Conservation (phyloP, 2,888 invertebrate genomes). For the Anoncus sp. region DNA sequence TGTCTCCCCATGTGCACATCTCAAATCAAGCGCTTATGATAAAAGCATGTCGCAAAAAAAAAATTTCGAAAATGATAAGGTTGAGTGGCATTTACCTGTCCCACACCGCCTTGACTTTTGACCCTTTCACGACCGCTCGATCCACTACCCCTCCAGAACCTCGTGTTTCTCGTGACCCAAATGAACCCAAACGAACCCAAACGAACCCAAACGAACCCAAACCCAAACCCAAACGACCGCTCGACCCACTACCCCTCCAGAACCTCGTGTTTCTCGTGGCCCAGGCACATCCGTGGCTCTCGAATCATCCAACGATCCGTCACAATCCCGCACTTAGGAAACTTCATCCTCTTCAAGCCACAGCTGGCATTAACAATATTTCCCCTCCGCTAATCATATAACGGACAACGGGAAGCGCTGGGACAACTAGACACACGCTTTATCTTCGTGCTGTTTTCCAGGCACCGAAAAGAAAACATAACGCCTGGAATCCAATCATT, state of each 20-base stretch:
- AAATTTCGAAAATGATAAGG: background rate
- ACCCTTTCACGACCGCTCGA: slow-evolving; percentile 29
- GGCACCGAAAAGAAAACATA: slow-evolving; percentile 32
- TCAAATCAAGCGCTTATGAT: background rate
- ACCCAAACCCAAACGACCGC: too few relatives aligned
- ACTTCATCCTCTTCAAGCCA: background rate
- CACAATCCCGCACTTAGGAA: slow-evolving; percentile 10
- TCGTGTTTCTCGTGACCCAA: slow-evolving; percentile 33
- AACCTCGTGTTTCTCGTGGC: slow-evolving; percentile 42
- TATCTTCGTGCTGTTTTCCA: slow-evolving; percentile 25
- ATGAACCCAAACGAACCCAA: too few relatives aligned
- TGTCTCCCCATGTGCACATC: background rate
- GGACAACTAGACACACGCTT: slow-evolving; percentile 7
- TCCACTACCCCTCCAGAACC: slow-evolving; percentile 25
- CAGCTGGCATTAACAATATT: background rate
- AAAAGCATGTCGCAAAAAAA: background rate
- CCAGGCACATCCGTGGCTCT: background rate
- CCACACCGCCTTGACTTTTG: slow-evolving; percentile 13
- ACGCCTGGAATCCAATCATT: slow-evolving; percentile 31
- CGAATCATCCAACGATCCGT: slow-evolving; percentile 8
- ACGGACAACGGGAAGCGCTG: slow-evolving; percentile 24
- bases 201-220: too few relatives aligned
- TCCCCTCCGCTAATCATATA: slow-evolving; percentile 18
- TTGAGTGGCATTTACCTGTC: slow-evolving; percentile 23
- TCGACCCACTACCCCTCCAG: slow-evolving; percentile 22